These are phyloP conservation scores for Sipha maydis DNA, from an alignment of 2,888 invertebrate species.

Conservation along the genomic window DNA sequence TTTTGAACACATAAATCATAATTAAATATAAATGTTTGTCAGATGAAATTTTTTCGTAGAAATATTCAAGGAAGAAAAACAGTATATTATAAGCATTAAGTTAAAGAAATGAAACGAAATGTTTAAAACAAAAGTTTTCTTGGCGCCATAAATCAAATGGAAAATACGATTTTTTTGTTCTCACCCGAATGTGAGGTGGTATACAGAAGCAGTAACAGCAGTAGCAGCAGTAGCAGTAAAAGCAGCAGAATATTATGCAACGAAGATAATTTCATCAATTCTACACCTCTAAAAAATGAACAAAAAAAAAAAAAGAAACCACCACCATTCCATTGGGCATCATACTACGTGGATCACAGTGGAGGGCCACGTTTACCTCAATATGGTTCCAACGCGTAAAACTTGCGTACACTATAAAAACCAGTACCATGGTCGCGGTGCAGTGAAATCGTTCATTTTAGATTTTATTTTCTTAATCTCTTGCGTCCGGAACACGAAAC, in stretches of 20 bases:
- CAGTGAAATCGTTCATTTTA: not conserved
- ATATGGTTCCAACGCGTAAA: not conserved
- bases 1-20: slow-evolving; percentile 38
- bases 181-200: not conserved
- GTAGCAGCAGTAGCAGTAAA: not conserved
- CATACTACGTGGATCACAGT: not conserved
- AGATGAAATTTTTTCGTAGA: slow-evolving; percentile 26
- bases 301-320: not conserved
- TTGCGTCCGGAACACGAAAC: not conserved
- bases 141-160: slow-evolving; percentile 40
- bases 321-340: not conserved
- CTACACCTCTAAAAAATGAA: not conserved
- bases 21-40: slow-evolving; percentile 56
- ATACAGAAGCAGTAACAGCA: not conserved
- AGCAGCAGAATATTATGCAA: not conserved
- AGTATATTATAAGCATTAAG: slow-evolving; percentile 42
- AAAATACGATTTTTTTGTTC: slow-evolving; percentile 17
- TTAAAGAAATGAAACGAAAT: slow-evolving; percentile 52
- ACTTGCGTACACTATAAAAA: not conserved
- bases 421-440: too few relatives aligned
- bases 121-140: slow-evolving; percentile 54
- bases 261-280: slow-evolving; percentile 26
- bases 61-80: slow-evolving; percentile 18
- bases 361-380: not conserved
- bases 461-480: slow-evolving; percentile 34